Base-by-base conservation (phyloP, 2,888 invertebrate genomes). In the Galerucella pusilla region DNA sequence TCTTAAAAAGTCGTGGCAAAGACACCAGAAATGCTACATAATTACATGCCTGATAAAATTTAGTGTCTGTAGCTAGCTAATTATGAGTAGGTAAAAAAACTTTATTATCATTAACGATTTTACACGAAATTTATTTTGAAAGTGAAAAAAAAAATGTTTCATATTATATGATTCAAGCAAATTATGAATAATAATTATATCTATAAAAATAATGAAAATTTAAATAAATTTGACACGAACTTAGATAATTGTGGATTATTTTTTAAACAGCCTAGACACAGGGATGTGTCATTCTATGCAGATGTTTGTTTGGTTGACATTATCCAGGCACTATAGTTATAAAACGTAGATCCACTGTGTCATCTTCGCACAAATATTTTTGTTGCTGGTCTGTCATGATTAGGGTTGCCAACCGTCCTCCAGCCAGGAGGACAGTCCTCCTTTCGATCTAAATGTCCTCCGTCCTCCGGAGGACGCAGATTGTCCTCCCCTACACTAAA, bases 241-340 rank as follows among this genome's bases (percentile, higher is more conserved):
- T 14, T 52, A n/a, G n/a, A 49, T 49, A 49, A 14, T 2, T 73
- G 73, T 60, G 2, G 72, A 45, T 61, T 78, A 80, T 63, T 35
- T 35, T 35, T 35, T 35, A 4, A 35, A 5, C 35, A 35, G 5
- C 35, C 35, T 35, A 0, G 4, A 35, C 35, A 5, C 5, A 35
- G 5, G 5, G 35, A 35, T 35, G 35, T 35, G 35, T 28, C 28
- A 35, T 35, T 35, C 35, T 35, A 35, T 35, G 7, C 35, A 35
- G 35, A 35, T 35, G 6, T 35, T 35, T 35, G 7, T 35, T 7
- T 35, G 5, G 7, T 35, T 35, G 35, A 35, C 35, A 35, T 7
- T 35, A 35, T 35, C 35, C 35, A 35, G 35, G 6, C 6, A 35
- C 7, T 7, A 5, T 7, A 7, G 35, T 35, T 35, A 1, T 5